Percentiles rank a stretch among this genome's conserved stretches.
These are phyloP conservation scores for Mya arenaria DNA, from an alignment of 1,140 invertebrate species.

Conservation along the genomic window DNA sequence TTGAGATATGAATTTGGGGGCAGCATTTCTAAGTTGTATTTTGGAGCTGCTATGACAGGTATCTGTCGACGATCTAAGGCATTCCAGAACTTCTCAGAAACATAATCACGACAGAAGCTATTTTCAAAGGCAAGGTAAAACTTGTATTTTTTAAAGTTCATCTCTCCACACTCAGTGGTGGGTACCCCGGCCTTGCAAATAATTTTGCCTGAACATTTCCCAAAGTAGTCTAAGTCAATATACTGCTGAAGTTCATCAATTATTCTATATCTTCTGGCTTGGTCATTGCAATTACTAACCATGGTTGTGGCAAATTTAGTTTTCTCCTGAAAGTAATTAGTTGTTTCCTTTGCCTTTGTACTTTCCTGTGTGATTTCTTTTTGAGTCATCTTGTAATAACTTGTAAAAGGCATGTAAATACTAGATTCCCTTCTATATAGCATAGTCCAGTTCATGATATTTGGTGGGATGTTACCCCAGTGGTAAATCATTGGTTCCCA, in stretches of 20 bases:
- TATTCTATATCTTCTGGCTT: constrained; percentile 48
- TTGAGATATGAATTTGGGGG: constrained; percentile 50
- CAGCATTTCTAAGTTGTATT: constrained; percentile 30
- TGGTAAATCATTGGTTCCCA: constrained; percentile 44
- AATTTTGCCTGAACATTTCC: constrained; percentile 23
- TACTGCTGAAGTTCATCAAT: constrained; percentile 33
- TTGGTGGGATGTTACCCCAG: constrained; percentile 46
- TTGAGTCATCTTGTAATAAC: constrained; percentile 5
- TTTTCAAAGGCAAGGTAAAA: constrained; percentile 57
- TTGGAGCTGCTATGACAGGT: constrained; percentile 46
- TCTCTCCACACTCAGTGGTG: constrained; percentile 38
- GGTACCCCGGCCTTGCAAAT: constrained; percentile 19
- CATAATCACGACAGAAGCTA: constrained; percentile 51
- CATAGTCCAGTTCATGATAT: constrained; percentile 51
- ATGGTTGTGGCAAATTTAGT: constrained; percentile 43
- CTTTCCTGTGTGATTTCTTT: constrained; percentile 16
- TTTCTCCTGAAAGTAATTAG: constrained; percentile 28
- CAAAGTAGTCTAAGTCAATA: constrained; percentile 42
- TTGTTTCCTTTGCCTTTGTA: constrained; percentile 2
- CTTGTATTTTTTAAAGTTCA: constrained; percentile 36
- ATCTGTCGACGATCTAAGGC: constrained; percentile 32
- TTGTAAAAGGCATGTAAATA: constrained; percentile 35
- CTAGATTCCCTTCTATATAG: constrained; percentile 49
- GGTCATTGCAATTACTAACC: constrained; percentile 48
- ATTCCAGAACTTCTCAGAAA: constrained; percentile 54